phyloP scores from a whole-genome alignment of 2,797 vertebrate species.

The Furcifer pardalis region DNA sequence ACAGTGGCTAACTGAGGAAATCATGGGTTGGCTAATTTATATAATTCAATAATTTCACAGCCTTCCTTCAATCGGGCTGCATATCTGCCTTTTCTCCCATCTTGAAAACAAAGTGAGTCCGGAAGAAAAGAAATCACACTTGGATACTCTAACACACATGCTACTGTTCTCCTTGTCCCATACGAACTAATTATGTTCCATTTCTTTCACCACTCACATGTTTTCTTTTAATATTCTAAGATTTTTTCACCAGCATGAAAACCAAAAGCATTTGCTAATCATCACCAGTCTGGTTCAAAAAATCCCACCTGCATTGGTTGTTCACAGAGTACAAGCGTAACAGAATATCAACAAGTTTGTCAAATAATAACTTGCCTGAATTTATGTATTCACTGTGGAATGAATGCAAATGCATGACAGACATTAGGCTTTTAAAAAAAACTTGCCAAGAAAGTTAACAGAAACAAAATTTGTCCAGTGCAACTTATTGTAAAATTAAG shows the following conservation, averaged over 20 bases:
- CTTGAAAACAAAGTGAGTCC: not conserved
- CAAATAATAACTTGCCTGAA: constrained; percentile 27
- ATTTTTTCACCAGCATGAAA: not conserved
- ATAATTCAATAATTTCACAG: not conserved
- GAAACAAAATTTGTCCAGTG: constrained; percentile 34
- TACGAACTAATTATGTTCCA: constrained; percentile 1
- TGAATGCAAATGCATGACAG: constrained; percentile 11
- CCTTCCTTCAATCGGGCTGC: not conserved
- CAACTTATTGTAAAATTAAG: constrained; percentile 49
- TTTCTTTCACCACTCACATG: not conserved
- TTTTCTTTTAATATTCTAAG: constrained; percentile 15
- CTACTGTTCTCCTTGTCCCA: constrained; percentile 2
- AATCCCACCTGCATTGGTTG: constrained; percentile 25
- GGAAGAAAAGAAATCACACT: not conserved
- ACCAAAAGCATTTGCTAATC: not conserved
- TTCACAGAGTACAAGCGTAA: not conserved
- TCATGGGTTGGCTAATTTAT: not conserved
- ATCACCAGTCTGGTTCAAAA: constrained; percentile 11
- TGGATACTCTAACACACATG: not conserved
- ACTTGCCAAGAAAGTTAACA: constrained; percentile 26
- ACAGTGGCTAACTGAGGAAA: not conserved
- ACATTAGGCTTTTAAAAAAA: not conserved
- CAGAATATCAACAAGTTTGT: not conserved
- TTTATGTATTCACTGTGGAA: constrained; percentile 16
- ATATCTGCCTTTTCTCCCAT: not conserved